Base-by-base conservation (phyloP, 2,113 vertebrate species). In the Salvelinus sp. region DNA sequence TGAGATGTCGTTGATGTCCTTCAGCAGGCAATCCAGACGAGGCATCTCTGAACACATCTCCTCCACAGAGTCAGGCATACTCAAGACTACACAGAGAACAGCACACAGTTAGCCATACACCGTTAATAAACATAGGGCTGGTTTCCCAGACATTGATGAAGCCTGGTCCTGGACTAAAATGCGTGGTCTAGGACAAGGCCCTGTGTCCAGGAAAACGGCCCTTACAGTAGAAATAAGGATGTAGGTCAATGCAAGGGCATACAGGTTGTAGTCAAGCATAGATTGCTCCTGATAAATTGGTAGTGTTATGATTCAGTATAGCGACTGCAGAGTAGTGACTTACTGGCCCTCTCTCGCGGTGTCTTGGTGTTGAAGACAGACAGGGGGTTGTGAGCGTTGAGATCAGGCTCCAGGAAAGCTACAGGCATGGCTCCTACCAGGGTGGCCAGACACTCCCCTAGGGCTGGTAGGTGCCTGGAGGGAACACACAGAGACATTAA, bases 331-430 rank as follows among this genome's bases (percentile, higher is more conserved):
- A 44, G 38, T 44, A 12, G 38, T 44, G 38, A 95, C 97, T 94
- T 91, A 99, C 97, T 97, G 63, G 97, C 96, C 88, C 95, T 93
- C 88, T 99, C 97, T 83, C 97, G 90, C 38, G 96, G 91, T 64
- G 95, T 96, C 89, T 98, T 99, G 80, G 96, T 97, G 90, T 98
- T 98, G 93, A 98, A 99, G 83, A 99, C 95, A 1, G 97, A 98
- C 16, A 95, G 92, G 0, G 94, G 92, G 80, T 99, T 99, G 92
- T 98, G 90, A 81, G 93, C 88, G 77, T 99, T 97, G 3, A 99
- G 92, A 58, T 95, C 88, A 33, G 97, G 93, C 88, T 99, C 97
- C 86, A 99, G 95, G 87, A 99, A 99, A 0, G 97, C 97, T 68
- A 99, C 97, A 0, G 97, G 97, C 85, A 98, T 96, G 79, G 97